A percentile compares a stretch with the other conserved stretches of the same genome.
Evolutionary conservation across 2,888 invertebrate species (phyloP).

Genomic region (Tolmerus cingulatus): DNA sequence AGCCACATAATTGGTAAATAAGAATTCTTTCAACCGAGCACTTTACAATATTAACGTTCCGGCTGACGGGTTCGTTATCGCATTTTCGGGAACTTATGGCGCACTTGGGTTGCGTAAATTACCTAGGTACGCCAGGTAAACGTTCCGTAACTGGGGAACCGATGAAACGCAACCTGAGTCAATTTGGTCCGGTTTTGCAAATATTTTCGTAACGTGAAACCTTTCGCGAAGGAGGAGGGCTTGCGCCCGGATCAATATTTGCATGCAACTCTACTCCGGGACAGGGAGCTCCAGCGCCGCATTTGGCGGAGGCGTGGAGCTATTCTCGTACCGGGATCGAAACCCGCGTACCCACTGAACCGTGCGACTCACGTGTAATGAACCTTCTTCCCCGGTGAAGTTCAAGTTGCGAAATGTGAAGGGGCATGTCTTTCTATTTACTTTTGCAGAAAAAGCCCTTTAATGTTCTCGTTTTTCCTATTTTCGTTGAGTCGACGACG

Average conservation of each 20-base stretch:
- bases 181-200: conserved; percentile 1
- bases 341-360: background rate
- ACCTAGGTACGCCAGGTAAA: background rate
- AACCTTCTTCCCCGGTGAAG: conserved; percentile 1
- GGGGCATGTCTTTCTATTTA: background rate
- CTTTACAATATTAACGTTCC: background rate
- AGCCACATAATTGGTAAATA: background rate
- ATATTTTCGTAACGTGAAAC: conserved; percentile 11
- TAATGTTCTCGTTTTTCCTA: background rate
- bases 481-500: background rate
- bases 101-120: background rate
- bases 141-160: background rate
- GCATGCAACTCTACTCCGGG: background rate
- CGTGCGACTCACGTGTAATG: background rate
- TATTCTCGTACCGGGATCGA: background rate
- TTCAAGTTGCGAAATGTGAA: background rate
- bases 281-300: background rate
- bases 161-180: background rate
- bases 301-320: background rate
- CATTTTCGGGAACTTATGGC: background rate
- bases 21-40: background rate
- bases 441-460: background rate
- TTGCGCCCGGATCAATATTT: background rate
- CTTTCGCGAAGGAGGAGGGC: background rate
- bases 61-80: background rate